Conservation (phyloP, 2,113 vertebrate genomes). For the Hydrochoerus hydrochaeris region DNA sequence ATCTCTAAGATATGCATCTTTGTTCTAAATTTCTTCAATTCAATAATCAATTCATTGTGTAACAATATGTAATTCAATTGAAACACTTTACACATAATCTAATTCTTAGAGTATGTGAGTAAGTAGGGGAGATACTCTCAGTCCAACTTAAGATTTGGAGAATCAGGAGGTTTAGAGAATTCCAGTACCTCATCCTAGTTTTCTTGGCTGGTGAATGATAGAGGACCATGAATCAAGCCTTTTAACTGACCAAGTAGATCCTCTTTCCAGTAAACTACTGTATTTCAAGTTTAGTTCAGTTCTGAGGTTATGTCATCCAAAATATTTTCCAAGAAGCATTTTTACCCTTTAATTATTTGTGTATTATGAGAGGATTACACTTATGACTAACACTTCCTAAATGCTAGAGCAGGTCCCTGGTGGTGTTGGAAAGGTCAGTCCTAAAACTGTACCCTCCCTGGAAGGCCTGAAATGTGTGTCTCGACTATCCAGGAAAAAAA, state of each 20-base stretch:
- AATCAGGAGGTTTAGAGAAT: not conserved
- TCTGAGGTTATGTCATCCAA: not conserved
- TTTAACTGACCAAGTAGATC: not conserved
- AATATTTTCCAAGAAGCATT: not conserved
- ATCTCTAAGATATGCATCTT: not conserved
- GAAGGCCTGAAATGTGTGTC: not conserved
- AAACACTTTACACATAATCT: not conserved
- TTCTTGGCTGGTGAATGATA: not conserved
- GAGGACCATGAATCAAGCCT: not conserved
- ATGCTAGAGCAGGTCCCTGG: not conserved
- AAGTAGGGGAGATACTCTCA: not conserved
- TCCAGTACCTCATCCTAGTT: not conserved
- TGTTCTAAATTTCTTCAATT: slow-evolving; percentile 16
- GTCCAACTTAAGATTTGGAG: not conserved
- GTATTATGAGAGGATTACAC: not conserved
- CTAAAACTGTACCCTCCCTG: not conserved
- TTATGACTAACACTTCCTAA: not conserved
- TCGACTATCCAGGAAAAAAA: not conserved
- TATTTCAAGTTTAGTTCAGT: slow-evolving; percentile 28
- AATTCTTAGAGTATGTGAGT: not conserved
- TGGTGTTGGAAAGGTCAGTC: not conserved
- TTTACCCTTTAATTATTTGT: slow-evolving; percentile 9
- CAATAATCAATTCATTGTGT: not conserved
- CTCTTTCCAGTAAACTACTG: not conserved
- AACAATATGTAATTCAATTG: not conserved